Conservation (phyloP, 2,888 invertebrate genomes). For the Himalopsyche anomala region DNA sequence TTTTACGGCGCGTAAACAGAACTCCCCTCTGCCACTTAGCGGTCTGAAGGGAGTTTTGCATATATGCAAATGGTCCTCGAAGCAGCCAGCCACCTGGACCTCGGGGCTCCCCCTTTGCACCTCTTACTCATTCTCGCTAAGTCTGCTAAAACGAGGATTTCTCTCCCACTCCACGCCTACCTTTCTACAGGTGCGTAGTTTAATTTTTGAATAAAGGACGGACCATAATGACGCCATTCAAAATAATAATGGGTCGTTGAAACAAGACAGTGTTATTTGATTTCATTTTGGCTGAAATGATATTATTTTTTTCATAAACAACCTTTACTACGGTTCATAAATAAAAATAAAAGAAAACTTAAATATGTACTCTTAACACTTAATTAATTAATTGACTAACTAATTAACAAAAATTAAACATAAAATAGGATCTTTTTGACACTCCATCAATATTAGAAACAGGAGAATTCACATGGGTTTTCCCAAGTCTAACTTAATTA, state of each 20-base stretch:
- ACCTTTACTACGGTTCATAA: too few species aligned
- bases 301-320: not conserved
- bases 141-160: constrained; percentile 30
- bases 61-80: constrained; percentile 31
- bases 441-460: too few species aligned
- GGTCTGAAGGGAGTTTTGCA: constrained; percentile 34
- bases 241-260: constrained; percentile 14
- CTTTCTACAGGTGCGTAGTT: constrained; percentile 20
- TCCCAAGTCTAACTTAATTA: too few species aligned
- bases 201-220: constrained; percentile 34
- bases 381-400: too few species aligned
- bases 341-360: too few species aligned
- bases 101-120: not conserved
- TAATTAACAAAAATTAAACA: too few species aligned
- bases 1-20: constrained; percentile 30
- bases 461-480: too few species aligned
- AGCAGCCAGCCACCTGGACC: constrained; percentile 34
- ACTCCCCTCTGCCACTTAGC: constrained; percentile 34
- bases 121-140: constrained; percentile 17
- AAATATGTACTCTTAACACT: too few species aligned
- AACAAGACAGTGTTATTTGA: constrained; percentile 3
- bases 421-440: too few species aligned
- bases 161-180: not conserved
- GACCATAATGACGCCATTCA: not conserved
- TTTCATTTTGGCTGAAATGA: constrained; percentile 1